These are phyloP conservation scores for Cerceris ruficornis DNA, from an alignment of 2,888 invertebrate species.

Conservation along the genomic window DNA sequence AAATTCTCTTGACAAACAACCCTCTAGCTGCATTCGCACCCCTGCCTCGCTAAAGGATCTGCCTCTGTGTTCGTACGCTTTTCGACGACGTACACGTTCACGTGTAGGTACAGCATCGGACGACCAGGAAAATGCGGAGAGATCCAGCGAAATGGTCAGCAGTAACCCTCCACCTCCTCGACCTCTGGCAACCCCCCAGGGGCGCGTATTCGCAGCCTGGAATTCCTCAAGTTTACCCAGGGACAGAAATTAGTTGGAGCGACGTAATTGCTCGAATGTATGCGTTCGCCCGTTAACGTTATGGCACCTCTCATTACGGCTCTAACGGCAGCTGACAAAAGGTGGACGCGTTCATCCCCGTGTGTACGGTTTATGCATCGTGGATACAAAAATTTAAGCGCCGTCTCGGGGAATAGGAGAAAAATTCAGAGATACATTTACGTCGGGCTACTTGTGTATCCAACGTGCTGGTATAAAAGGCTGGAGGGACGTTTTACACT, in stretches of 20 bases:
- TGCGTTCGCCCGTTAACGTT: conserved; percentile 67
- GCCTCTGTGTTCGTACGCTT: conserved; percentile 34
- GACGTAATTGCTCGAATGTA: conserved; percentile 69
- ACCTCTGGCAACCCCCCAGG: conserved; percentile 13
- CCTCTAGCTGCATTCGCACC: conserved; percentile 49
- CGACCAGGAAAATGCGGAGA: conserved; percentile 41
- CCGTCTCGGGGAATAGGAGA: conserved; percentile 35
- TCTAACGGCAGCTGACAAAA: conserved; percentile 63
- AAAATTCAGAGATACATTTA: conserved; percentile 39
- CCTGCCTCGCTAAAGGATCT: conserved; percentile 46
- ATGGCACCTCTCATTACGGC: conserved; percentile 67
- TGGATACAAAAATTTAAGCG: conserved; percentile 45
- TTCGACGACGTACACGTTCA: conserved; percentile 16
- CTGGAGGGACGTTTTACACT: neutral
- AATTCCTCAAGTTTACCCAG: conserved; percentile 69
- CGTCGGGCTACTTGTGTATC: neutral
- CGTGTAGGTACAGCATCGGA: conserved; percentile 15
- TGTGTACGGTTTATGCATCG: conserved; percentile 29
- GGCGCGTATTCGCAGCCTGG: conserved; percentile 46
- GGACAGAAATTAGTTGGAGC: conserved; percentile 68
- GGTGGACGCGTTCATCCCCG: conserved; percentile 43
- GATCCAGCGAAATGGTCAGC: conserved; percentile 60
- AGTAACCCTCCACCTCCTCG: conserved; percentile 30
- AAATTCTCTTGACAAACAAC: conserved; percentile 70
- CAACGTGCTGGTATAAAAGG: neutral